A percentile compares a stretch with the other conserved stretches of the same genome.
These are phyloP conservation scores for Sebastes matsubarae DNA, from an alignment of 2,797 vertebrate genomes.

Conservation along the genomic window DNA sequence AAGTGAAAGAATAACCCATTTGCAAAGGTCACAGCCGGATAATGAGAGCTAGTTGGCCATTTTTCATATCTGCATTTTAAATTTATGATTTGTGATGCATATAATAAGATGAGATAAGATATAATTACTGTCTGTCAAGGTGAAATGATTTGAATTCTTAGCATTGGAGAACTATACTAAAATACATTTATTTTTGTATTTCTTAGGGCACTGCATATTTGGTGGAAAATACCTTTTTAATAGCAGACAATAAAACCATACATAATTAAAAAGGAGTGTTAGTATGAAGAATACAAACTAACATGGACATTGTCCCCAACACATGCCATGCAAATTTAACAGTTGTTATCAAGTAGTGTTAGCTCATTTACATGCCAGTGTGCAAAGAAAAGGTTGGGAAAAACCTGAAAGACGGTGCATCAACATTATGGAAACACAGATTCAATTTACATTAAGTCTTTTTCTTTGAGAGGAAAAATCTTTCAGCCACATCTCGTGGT, in stretches of 20 bases:
- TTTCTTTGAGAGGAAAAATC: neutral
- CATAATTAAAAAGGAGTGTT: neutral
- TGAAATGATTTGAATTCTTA: neutral
- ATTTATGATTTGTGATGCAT: slow-evolving; percentile 2
- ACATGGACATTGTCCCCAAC: neutral
- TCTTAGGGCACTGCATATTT: neutral
- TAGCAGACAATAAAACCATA: neutral
- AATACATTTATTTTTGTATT: neutral
- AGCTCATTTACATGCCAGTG: neutral
- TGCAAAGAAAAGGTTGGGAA: neutral
- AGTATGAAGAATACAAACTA: neutral
- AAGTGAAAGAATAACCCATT: slow-evolving; percentile 18
- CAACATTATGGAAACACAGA: neutral
- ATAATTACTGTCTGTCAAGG: neutral
- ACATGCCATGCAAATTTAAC: no score
- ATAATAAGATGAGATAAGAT: neutral
- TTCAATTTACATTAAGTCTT: neutral
- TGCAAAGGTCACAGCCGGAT: slow-evolving; percentile 57
- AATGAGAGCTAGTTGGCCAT: neutral
- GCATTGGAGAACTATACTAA: neutral
- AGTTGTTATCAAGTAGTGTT: neutral
- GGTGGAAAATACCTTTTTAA: no score
- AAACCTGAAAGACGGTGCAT: neutral
- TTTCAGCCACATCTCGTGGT: neutral
- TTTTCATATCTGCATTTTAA: slow-evolving; percentile 20